Evolutionary conservation across 2,888 invertebrate species (phyloP).

Genomic region (Epirrhoe alternata): DNA sequence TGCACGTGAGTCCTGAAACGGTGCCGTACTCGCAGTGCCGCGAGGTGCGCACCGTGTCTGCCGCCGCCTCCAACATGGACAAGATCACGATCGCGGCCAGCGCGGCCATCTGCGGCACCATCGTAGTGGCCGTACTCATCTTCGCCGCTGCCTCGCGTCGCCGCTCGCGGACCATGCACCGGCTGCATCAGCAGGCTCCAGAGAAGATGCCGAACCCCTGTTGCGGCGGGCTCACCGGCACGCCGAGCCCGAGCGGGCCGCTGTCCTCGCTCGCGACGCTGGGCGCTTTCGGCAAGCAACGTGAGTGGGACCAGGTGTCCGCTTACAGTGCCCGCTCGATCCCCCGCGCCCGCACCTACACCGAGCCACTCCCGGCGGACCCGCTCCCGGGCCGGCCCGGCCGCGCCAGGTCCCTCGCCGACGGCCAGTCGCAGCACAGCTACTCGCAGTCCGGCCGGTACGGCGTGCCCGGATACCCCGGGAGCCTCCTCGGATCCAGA

Average conservation of each 20-base stretch:
- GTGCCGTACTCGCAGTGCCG: constrained; percentile 95
- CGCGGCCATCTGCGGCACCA: constrained; percentile 96
- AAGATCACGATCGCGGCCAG: constrained; percentile 97
- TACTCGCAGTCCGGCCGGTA: constrained; percentile 94
- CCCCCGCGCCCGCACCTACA: constrained; percentile 94
- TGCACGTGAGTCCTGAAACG: constrained; percentile 93
- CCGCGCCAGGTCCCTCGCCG: constrained; percentile 92
- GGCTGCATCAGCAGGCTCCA: constrained; percentile 87
- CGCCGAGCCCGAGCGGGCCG: constrained; percentile 92
- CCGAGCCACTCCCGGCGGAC: constrained; percentile 86
- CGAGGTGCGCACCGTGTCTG: constrained; percentile 94
- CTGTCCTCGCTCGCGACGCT: constrained; percentile 93
- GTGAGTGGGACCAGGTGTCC: constrained; percentile 91
- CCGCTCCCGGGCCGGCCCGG: constrained; percentile 92
- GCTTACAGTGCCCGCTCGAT: constrained; percentile 96
- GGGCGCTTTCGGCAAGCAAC: constrained; percentile 93
- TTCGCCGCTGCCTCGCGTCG: constrained; percentile 94
- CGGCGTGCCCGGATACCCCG: constrained; percentile 90
- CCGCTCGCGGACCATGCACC: constrained; percentile 91
- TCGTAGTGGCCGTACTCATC: constrained; percentile 95
- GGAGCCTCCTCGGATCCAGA: constrained; percentile 85
- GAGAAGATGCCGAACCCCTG: constrained; percentile 92
- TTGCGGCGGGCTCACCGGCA: constrained; percentile 89
- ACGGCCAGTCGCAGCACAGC: constrained; percentile 95
- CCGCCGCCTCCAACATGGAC: constrained; percentile 95